Base-by-base conservation (phyloP, 1,140 invertebrate species). In the Cryptotermes secundus region DNA sequence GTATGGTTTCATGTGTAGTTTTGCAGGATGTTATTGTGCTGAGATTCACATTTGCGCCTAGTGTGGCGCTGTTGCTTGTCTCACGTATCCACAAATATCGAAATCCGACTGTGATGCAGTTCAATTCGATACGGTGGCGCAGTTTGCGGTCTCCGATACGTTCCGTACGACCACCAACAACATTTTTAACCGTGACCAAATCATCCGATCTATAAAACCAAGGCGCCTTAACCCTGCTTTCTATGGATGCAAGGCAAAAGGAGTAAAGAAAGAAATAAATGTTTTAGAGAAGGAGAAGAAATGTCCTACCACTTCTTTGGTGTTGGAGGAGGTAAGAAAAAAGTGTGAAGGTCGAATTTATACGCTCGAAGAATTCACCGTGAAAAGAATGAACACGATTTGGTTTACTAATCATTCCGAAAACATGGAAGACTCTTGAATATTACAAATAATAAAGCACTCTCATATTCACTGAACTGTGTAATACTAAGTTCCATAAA, bases 331-430 rank as follows among this genome's bases (percentile, higher is more conserved):
- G 59, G 26, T 72, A 72, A 72, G 59, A 72, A 72, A 72, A 72
- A 72, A 72, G n/a, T n/a, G 59, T 72, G 59, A n/a, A 31, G n/a
- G n/a, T 26, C 26, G 26, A 26, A 31, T n/a, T n/a, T 72, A 9
- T 72, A 72, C 9, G 59, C 9, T 72, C 26, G 59, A 72, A 31
- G 59, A 72, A 72, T 72, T 26, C 59, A 72, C n/a, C 59, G 59
- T 72, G 59, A 72, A 72, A 72, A 72, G 59, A 72, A 72, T 31
- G 59, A 72, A 31, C 59, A 72, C n/a, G 59, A 72, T 72, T 72
- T 72, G 7, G 26, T 72, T n/a, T 72, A 72, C 59, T 72, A 72
- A n/a, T 72, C 59, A 16, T 72, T 72, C 59, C n/a, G 26, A 72
- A 31, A 72, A 72, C n/a, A 72, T 72, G 0, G 26, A n/a, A 31